These are phyloP conservation scores for Brachionus koreanus DNA, from an alignment of 1,140 invertebrate genomes.

Conservation along the genomic window DNA sequence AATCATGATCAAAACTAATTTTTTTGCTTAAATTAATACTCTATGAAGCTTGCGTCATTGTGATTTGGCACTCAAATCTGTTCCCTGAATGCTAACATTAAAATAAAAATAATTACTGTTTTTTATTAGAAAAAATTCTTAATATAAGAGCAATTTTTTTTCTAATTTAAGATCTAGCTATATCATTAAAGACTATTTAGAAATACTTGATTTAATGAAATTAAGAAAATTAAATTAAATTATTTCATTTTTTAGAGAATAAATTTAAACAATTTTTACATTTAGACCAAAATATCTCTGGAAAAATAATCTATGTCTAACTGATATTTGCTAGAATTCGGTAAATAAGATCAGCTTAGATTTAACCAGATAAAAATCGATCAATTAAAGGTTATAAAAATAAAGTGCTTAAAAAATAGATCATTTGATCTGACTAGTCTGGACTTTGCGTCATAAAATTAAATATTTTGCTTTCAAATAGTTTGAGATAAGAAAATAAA, in stretches of 20 bases:
- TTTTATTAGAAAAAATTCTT: neutral
- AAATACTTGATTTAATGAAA: too few species aligned
- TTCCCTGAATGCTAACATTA: neutral
- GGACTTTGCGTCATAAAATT: conserved; percentile 6
- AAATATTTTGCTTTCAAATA: neutral
- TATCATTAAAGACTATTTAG: neutral
- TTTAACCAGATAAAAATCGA: neutral
- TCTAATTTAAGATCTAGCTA: neutral
- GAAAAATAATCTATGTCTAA: neutral
- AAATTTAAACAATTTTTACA: neutral
- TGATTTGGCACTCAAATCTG: neutral
- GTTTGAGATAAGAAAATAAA: neutral
- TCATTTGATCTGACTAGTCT: neutral
- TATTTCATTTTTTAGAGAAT: neutral
- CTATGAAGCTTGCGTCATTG: neutral
- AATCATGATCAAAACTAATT: neutral
- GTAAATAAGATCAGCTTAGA: neutral
- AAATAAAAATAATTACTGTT: neutral
- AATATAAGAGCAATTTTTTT: neutral
- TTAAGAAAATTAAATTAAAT: neutral
- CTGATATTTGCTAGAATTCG: neutral
- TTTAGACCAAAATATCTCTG: neutral
- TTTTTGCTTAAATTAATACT: neutral
- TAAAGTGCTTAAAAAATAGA: neutral
- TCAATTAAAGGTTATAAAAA: neutral